phyloP scores from a whole-genome alignment of 2,113 vertebrate species.

The Willisornis vidua region DNA sequence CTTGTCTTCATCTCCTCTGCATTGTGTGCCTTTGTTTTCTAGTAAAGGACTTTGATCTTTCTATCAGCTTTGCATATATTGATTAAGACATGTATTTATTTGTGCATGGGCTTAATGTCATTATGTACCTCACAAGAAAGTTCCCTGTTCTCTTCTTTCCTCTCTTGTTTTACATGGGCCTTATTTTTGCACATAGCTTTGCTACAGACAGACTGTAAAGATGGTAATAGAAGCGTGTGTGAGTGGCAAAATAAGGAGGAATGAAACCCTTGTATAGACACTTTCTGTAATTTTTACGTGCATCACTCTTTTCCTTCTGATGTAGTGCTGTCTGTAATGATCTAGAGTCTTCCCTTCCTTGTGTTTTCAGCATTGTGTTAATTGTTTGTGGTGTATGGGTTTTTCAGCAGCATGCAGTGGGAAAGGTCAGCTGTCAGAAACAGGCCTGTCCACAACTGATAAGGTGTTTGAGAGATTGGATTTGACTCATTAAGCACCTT shows the following conservation, averaged over 20 bases:
- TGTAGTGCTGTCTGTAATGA: neutral
- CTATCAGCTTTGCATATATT: neutral
- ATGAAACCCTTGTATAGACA: neutral
- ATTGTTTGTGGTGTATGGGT: conserved; percentile 61
- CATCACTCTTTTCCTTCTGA: neutral
- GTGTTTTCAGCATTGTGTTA: conserved; percentile 45
- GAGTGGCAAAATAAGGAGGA: neutral
- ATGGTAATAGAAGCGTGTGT: neutral
- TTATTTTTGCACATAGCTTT: conserved; percentile 31
- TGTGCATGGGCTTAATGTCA: neutral
- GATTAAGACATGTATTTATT: neutral
- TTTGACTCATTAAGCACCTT: conserved; percentile 61
- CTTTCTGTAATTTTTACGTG: neutral
- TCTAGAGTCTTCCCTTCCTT: neutral
- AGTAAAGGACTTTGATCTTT: neutral
- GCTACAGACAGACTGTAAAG: neutral
- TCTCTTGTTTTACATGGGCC: neutral
- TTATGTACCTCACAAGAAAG: neutral
- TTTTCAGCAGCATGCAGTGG: neutral
- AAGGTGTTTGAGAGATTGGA: conserved; percentile 66
- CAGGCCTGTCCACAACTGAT: conserved; percentile 64
- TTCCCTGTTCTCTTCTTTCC: neutral
- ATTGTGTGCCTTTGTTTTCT: neutral
- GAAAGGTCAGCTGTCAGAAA: conserved; percentile 75
- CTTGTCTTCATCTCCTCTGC: neutral